Evolutionary conservation across 2,888 invertebrate species (phyloP).

Genomic region (Leucozona laternaria): DNA sequence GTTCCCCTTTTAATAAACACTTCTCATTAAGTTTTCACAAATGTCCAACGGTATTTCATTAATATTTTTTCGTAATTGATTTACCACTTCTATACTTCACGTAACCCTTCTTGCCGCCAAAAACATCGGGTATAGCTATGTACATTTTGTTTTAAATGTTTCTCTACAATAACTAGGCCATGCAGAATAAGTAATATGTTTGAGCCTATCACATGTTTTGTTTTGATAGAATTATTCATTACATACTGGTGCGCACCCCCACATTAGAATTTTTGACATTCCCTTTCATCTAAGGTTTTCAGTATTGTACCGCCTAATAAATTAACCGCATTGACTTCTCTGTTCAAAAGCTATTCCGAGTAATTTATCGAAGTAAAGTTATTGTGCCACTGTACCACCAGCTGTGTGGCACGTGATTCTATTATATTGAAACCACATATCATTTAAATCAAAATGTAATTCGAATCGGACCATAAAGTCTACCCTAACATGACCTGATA

Average conservation of each 20-base stretch:
- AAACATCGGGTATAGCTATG: too few relatives aligned
- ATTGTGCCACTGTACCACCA: neutral
- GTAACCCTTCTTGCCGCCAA: too few relatives aligned
- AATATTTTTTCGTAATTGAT: too few relatives aligned
- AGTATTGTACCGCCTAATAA: neutral
- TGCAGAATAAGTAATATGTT: neutral
- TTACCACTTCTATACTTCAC: too few relatives aligned
- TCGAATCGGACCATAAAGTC: neutral
- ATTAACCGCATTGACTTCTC: neutral
- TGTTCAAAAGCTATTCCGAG: neutral
- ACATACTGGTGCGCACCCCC: neutral
- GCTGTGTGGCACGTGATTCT: slow-evolving; percentile 22
- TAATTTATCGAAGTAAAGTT: slow-evolving; percentile 1
- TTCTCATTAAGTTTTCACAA: too few relatives aligned
- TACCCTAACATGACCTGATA: neutral
- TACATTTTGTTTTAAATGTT: too few relatives aligned
- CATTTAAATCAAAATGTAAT: neutral
- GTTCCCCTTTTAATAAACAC: too few relatives aligned
- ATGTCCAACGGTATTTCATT: too few relatives aligned
- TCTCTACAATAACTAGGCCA: neutral
- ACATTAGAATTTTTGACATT: neutral
- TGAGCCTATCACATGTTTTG: neutral
- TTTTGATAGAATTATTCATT: neutral
- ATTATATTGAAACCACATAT: slow-evolving; percentile 4
- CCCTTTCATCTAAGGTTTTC: neutral